Percentiles rank a stretch among this genome's conserved stretches.
phyloP scores from a whole-genome alignment of 2,888 invertebrate genomes.

The Hetaerina titia region DNA sequence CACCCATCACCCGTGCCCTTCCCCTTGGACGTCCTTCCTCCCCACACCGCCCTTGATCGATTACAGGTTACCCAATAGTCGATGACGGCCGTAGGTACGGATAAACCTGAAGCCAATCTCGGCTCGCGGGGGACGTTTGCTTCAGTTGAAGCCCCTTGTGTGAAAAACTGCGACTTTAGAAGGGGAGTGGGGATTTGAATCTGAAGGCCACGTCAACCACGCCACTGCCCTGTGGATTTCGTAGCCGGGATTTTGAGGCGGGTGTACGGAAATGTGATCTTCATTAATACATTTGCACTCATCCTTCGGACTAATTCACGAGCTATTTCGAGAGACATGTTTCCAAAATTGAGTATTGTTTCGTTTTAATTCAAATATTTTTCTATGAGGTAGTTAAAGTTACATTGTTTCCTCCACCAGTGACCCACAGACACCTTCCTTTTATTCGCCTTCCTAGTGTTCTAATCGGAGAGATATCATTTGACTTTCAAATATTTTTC shows the following conservation, averaged over 20 bases:
- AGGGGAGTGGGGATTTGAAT: not conserved
- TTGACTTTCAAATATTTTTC: too few relatives aligned
- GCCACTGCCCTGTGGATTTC: not conserved
- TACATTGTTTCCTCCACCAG: not conserved
- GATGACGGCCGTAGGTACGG: slow-evolving; percentile 3
- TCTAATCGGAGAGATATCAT: too few relatives aligned
- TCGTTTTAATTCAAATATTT: too few relatives aligned
- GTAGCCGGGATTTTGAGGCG: not conserved
- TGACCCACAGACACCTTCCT: not conserved
- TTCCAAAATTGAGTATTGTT: not conserved
- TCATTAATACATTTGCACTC: not conserved
- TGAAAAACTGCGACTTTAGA: not conserved
- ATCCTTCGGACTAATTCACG: not conserved
- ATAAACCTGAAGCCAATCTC: slow-evolving; percentile 23
- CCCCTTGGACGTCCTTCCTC: not conserved
- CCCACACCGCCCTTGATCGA: not conserved
- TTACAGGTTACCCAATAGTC: slow-evolving; percentile 19
- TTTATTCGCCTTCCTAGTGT: not conserved
- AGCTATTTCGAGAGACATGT: not conserved
- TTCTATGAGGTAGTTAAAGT: too few relatives aligned
- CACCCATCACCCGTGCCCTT: not conserved
- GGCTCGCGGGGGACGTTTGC: not conserved
- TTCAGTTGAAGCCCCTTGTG: not conserved
- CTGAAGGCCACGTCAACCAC: not conserved
- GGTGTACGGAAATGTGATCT: not conserved